Base-by-base conservation (phyloP, 2,888 invertebrate genomes). In the Cheilosia impressa region DNA sequence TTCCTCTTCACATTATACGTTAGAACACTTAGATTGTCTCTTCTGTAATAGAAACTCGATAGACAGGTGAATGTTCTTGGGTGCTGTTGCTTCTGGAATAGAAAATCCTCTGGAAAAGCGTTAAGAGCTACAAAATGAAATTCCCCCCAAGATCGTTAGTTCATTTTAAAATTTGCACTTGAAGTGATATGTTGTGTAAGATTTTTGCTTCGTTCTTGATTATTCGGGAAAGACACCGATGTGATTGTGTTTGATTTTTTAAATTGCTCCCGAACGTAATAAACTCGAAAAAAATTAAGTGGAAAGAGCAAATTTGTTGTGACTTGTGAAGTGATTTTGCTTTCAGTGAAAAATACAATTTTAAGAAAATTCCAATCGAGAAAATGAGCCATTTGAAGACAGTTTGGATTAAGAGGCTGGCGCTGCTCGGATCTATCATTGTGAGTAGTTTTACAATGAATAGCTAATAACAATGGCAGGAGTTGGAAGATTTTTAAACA, bases 41-140 rank as follows among this genome's bases (percentile, higher is more conserved):
- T 65, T 31, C 9, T 7, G 17, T 58, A 69, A 76, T 62, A 72
- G 76, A 85, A 80, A 60, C 53, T 34, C 84, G 50, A 80, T 66
- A 85, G 85, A 85, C 85, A 85, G 85, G 85, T 85, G 85, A 85
- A 85, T 85, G 85, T 81, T 62, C 68, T 63, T 27, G 60, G 55
- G 10, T 65, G 50, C 53, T 60, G 45, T 17, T 38, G 57, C 43
- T 76, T 34, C 22, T 43, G 47, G 50, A 38, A 38, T 71, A 65
- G 69, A 60, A 71, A 75, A 65, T 72, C 62, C 58, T 84, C 75
- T 81, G 52, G 68, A 66, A 81, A 81, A 77, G 27, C 50, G 34
- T 45, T 38, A 52, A 41, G 53, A 43, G 34, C 76, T 85, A 80
- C 85, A 81, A 77, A 77, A 85, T 77, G 81, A 81, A 68, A 72